phyloP scores from a whole-genome alignment of 2,888 invertebrate genomes.

The Disparrhopalites patrizii region DNA sequence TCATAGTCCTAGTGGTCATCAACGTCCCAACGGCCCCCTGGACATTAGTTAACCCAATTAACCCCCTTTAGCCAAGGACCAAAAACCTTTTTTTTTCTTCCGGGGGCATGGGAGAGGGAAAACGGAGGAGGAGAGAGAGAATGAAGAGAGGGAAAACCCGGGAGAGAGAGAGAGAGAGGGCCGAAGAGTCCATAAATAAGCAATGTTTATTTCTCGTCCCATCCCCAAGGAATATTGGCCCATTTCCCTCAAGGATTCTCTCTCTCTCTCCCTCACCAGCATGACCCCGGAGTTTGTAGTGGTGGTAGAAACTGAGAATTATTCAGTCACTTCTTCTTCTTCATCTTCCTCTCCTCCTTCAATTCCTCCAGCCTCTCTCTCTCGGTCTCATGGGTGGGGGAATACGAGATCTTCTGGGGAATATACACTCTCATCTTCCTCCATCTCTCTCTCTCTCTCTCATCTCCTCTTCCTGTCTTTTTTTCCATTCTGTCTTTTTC shows the following conservation, averaged over 20 bases:
- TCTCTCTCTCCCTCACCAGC: not conserved
- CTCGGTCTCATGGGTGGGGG: conserved; percentile 23
- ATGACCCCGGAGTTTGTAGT: too few relatives aligned
- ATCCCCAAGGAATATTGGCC: conserved; percentile 24
- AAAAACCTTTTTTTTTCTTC: too few relatives aligned
- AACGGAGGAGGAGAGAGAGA: not conserved
- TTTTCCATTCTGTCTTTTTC: conserved; percentile 4
- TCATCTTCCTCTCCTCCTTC: too few relatives aligned
- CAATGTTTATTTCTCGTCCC: conserved; percentile 25
- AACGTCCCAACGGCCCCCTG: conserved; percentile 15
- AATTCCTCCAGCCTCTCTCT: not conserved
- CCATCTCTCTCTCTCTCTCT: not conserved
- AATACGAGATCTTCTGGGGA: conserved; percentile 20
- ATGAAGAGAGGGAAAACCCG: not conserved
- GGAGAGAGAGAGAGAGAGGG: conserved; percentile 12
- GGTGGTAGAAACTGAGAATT: too few relatives aligned
- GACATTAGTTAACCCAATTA: conserved; percentile 32
- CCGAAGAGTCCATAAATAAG: conserved; percentile 31
- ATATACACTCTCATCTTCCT: conserved; percentile 19
- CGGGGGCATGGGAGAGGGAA: not conserved
- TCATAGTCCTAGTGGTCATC: conserved; percentile 18
- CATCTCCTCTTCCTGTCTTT: not conserved
- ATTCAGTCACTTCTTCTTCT: too few relatives aligned
- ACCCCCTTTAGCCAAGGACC: conserved; percentile 18
- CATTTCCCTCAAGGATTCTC: conserved; percentile 18